These are phyloP conservation scores for Crotalus helleri DNA, from an alignment of 2,113 vertebrate species.

Conservation along the genomic window DNA sequence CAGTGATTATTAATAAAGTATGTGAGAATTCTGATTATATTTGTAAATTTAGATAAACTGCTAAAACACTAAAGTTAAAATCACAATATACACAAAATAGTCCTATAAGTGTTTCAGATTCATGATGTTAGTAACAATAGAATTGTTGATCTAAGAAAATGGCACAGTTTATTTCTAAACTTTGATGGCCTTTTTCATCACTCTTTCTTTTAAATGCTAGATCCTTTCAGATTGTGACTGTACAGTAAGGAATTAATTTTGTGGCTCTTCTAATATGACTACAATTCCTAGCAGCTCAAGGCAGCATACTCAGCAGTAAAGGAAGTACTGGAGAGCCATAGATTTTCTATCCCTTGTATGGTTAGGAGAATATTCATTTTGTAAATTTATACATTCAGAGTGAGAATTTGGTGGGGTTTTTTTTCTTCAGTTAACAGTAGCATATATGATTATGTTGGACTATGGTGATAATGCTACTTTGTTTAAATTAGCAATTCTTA, in stretches of 20 bases:
- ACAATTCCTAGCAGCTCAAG: not conserved
- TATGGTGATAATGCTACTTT: conserved; percentile 2
- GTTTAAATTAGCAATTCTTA: conserved; percentile 28
- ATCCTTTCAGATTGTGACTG: not conserved
- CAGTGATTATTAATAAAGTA: conserved; percentile 8
- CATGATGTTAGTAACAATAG: not conserved
- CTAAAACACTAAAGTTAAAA: not conserved
- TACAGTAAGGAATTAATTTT: not conserved
- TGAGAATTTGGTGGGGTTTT: not conserved
- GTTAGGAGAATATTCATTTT: not conserved
- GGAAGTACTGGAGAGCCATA: not conserved
- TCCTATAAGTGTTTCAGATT: conserved; percentile 9
- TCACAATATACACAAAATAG: not conserved
- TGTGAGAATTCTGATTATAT: not conserved
- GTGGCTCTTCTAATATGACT: not conserved
- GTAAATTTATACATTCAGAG: conserved; percentile 15
- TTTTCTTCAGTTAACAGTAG: conserved; percentile 22
- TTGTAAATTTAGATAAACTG: not conserved
- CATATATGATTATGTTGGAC: conserved; percentile 17
- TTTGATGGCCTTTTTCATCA: not conserved
- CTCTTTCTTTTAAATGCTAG: not conserved
- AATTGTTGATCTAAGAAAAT: not conserved
- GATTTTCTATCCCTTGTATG: not conserved
- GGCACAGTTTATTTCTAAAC: not conserved
- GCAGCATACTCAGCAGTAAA: not conserved